phyloP scores from a whole-genome alignment of 2,113 vertebrate species.

The Apus apus region DNA sequence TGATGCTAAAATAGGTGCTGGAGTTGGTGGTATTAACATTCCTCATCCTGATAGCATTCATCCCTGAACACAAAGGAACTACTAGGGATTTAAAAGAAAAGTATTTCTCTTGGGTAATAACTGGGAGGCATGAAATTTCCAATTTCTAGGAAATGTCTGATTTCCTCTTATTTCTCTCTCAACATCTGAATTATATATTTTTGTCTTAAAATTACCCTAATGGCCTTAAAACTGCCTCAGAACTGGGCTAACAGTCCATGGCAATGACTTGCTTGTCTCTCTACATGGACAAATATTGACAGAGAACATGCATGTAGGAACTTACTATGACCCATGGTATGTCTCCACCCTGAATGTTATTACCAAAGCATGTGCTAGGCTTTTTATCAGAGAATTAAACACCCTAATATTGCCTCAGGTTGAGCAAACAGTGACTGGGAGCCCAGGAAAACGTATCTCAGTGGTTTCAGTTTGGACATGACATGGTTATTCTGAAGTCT shows the following conservation, averaged over 20 bases:
- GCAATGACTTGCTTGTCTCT: not conserved
- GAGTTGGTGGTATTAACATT: not conserved
- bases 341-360: not conserved
- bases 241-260: not conserved
- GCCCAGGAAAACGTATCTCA: not conserved
- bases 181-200: not conserved
- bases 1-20: not conserved
- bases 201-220: not conserved
- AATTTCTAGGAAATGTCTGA: fast-evolving
- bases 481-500: not conserved
- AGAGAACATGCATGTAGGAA: not conserved
- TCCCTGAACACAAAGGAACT: not conserved
- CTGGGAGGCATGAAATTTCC: fast-evolving
- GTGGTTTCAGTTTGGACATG: not conserved
- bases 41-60: not conserved
- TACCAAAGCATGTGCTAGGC: not conserved
- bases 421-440: slow-evolving; percentile 11
- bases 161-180: not conserved
- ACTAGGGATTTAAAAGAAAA: not conserved
- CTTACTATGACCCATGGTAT: not conserved
- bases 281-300: not conserved
- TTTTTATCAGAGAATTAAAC: slow-evolving; percentile 8
- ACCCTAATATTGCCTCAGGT: not conserved
- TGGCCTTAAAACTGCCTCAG: not conserved
- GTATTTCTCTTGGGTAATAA: not conserved